Base-by-base conservation (phyloP, 2,797 vertebrate species). In the Rhabdophis nuchalis region DNA sequence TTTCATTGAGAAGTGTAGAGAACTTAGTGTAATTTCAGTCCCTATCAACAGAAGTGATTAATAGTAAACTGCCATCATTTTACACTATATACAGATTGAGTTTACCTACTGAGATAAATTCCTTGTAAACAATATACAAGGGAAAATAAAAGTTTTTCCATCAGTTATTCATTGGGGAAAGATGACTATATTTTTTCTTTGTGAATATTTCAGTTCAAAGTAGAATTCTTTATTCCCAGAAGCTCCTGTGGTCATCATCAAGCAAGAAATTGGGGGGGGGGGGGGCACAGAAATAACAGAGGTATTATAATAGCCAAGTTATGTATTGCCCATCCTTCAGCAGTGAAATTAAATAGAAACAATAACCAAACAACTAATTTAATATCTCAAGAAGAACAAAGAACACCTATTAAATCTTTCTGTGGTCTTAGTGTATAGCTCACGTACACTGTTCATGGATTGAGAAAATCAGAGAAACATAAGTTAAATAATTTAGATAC, bases 151-250 rank as follows among this genome's bases (percentile, higher is more conserved):
- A 97, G 93, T 92, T 97, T 97, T 95, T 97, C 95, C 92, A 94
- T 94, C 91, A 91, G 93, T 89, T 68, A 94, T 93, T 92, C 96
- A 96, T 97, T 97, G 96, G 93, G 95, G 61, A 95, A 96, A 97
- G 96, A 97, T 95, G 95, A 96, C 96, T 97, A 89, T 97, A 97
- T 97, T 97, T 97, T 97, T 92, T 97, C 77, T 96, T 96, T 96
- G 93, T 94, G 85, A 97, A 95, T 94, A 95, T 89, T 93, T 36
- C 4, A 96, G 93, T 94, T 97, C 95, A 94, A 96, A 97, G 94
- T 93, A 95, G 95, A 96, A 96, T 95, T 96, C 93, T 94, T 27
- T 91, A 61, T 94, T 92, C 85, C 87, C 87, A 93, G 95, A 90
- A 92, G 50, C 0, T 5, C 14, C 92, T 46, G 36, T 29, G 18